Percentiles rank a stretch among this genome's conserved stretches.
Conservation (phyloP, 92 coral and sea anemone species). For the Virgularia gustaviana region DNA sequence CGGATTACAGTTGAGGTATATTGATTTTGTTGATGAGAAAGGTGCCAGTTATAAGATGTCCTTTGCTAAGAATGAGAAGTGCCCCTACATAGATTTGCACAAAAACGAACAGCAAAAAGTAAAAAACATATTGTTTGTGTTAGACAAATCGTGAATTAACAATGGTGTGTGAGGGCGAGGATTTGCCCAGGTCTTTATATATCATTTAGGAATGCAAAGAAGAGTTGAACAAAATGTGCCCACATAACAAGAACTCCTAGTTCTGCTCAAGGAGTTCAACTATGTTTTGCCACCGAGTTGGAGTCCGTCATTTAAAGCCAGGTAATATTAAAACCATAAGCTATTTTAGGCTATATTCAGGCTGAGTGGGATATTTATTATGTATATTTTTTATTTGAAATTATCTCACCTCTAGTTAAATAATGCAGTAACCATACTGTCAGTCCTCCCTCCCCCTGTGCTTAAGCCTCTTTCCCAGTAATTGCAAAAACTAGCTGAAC, state of each 20-base stretch:
- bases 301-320: too few species aligned
- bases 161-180: slow-evolving; percentile 1
- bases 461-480: too few species aligned
- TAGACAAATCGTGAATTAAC: neutral
- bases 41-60: neutral
- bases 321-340: too few species aligned
- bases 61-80: neutral
- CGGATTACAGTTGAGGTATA: neutral
- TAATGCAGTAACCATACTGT: too few species aligned
- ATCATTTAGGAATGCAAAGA: neutral
- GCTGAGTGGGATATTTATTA: too few species aligned
- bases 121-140: neutral
- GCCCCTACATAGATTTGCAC: neutral
- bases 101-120: neutral
- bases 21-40: neutral
- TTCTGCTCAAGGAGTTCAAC: neutral
- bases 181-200: neutral
- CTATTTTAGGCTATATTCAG: too few species aligned
- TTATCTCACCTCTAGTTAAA: too few species aligned
- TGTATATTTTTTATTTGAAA: too few species aligned
- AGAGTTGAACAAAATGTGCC: neutral
- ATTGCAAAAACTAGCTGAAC: too few species aligned
- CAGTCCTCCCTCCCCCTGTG: too few species aligned
- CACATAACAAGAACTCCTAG: neutral
- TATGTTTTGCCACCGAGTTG: too few species aligned